Evolutionary conservation across 2,888 invertebrate genomes (phyloP), one percentile per base, ranked within the genome.

Genomic region (Melangyna quadrimaculata): DNA sequence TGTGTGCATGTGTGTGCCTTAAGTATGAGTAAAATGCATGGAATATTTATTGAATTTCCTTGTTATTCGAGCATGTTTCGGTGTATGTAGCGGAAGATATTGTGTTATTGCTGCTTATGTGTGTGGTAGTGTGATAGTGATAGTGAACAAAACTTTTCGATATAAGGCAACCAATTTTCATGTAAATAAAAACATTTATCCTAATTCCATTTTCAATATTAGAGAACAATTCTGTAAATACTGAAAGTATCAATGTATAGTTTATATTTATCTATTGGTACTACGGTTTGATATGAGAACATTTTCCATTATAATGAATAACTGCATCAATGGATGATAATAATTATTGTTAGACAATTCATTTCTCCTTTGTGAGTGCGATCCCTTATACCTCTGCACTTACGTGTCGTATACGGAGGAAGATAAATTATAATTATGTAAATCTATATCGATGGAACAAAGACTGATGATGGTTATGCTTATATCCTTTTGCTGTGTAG

Each of bases 11-110:
- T 69, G 43, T 17, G 3, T 19, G 80, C 80, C 72, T 53, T 35
- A 61, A 53, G 80, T 59, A 40, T 22, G 48, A 53, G 75, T 65
- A 55, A 59, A 75, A 72, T 73, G 55, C 63, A 72, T 86, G 57
- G 48, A 86, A 86, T 81, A 86, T 81, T 86, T 86, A 86, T 73
- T 19, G 65, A 57, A 70, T 35, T 57, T 78, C 32, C 75, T 48
- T 86, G 84, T 67, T 48, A 48, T 22, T 63, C 19, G 19, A 27
- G 3, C 63, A 72, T 65, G 57, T 51, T 74, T 10, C 32, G 9
- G 19, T 17, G 22, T 40, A 12, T 37, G n/a, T 19, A 8, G 35
- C 2, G 35, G 12, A 35, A 24, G 17, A 57, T 5, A 59, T 32
- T 35, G 53, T 17, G 29, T 10, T 10, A 27, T 19, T 35, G n/a